Evolutionary conservation across 2,888 invertebrate species (phyloP).

Genomic region (Phortica okadai): DNA sequence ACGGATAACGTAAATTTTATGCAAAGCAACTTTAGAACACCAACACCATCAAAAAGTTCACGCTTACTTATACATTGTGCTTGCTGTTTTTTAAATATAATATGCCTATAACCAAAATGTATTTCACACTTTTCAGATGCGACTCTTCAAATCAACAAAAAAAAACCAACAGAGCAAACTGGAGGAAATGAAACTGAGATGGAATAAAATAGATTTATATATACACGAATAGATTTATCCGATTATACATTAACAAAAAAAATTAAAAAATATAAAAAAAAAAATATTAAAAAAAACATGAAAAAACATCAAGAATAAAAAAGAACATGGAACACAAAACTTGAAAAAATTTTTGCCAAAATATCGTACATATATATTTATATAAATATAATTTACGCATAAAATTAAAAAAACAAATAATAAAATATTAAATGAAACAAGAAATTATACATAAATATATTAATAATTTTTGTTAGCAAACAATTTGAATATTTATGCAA

Average conservation of each 20-base stretch:
- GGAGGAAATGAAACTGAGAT: slow-evolving; percentile 53
- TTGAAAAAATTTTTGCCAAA: slow-evolving; percentile 53
- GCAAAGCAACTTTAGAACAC: no score
- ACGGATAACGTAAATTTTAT: no score
- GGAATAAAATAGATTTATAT: slow-evolving; percentile 63
- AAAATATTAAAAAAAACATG: not conserved
- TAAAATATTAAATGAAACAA: slow-evolving; percentile 37
- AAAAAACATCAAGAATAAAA: slow-evolving; percentile 13
- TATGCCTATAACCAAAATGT: slow-evolving; percentile 45
- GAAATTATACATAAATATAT: slow-evolving; percentile 52
- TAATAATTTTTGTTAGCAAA: slow-evolving; percentile 38
- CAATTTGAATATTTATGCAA: slow-evolving; percentile 49
- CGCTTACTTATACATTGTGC: no score
- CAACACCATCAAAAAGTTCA: no score
- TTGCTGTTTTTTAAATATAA: no score
- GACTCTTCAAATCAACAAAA: slow-evolving; percentile 25
- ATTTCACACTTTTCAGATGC: not conserved
- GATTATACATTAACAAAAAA: slow-evolving; percentile 49
- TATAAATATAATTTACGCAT: slow-evolving; percentile 43
- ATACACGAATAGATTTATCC: slow-evolving; percentile 48
- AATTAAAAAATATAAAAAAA: not conserved
- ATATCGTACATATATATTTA: slow-evolving; percentile 48
- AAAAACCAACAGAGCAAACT: slow-evolving; percentile 35
- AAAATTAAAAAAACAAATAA: slow-evolving; percentile 32
- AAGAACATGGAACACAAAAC: slow-evolving; percentile 51